Evolutionary conservation across 2,797 vertebrate genomes (phyloP).

Genomic region (Rhyacichthys aspro): DNA sequence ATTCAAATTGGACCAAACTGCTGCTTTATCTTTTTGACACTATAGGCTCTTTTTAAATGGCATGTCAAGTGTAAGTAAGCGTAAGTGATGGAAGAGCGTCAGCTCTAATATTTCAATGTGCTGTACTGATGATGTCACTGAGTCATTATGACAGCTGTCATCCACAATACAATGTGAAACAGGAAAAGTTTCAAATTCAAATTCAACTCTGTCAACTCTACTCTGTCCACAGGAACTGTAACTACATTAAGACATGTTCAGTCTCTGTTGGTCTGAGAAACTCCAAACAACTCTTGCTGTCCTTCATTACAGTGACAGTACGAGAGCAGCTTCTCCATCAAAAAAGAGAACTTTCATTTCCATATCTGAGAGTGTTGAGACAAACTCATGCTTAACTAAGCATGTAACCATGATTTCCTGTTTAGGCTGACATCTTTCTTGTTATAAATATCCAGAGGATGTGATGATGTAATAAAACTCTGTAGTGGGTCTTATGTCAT

Average conservation of each 20-base stretch:
- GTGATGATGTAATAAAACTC: conserved; percentile 36
- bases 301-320: too few relatives aligned
- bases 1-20: too few relatives aligned
- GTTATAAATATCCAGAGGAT: conserved; percentile 43
- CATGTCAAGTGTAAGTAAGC: neutral
- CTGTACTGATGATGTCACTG: neutral
- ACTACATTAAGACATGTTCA: neutral
- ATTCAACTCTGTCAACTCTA: too few relatives aligned
- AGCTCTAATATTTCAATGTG: neutral
- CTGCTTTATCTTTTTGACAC: too few relatives aligned
- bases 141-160: neutral
- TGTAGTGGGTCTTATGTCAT: conserved; percentile 32
- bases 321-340: neutral
- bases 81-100: neutral
- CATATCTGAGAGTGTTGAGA: neutral
- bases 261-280: too few relatives aligned
- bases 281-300: neutral
- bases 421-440: conserved; percentile 12
- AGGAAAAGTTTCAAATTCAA: too few relatives aligned
- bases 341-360: neutral
- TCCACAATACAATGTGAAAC: neutral
- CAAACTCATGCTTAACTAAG: conserved; percentile 8
- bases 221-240: neutral
- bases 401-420: conserved; percentile 16
- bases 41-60: too few relatives aligned